These are phyloP conservation scores for Theristicus caerulescens DNA, from an alignment of 2,113 vertebrate species.

Conservation along the genomic window DNA sequence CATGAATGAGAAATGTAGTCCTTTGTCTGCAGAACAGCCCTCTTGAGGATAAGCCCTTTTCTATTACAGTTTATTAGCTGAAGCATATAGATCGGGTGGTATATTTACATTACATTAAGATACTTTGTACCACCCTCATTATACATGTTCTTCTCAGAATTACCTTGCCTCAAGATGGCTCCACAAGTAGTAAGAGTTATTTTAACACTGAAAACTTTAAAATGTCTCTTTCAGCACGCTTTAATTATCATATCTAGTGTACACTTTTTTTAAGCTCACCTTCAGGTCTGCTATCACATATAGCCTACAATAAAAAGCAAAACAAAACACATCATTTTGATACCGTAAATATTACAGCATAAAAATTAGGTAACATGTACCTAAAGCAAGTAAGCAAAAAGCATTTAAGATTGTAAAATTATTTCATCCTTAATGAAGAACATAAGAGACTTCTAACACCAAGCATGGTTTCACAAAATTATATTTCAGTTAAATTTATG, in stretches of 20 bases:
- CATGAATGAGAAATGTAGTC: accelerated
- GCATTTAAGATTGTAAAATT: background rate
- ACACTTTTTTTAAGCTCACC: constrained; percentile 73
- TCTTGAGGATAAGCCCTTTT: background rate
- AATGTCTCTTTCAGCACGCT: background rate
- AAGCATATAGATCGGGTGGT: background rate
- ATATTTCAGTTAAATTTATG: background rate
- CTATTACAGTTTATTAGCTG: background rate
- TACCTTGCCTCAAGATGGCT: background rate
- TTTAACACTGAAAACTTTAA: background rate
- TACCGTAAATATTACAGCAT: background rate
- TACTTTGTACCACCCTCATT: background rate
- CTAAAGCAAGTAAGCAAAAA: background rate
- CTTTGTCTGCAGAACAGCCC: background rate
- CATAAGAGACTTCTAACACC: background rate
- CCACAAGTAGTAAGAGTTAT: background rate
- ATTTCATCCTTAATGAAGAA: background rate
- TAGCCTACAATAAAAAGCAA: constrained; percentile 71
- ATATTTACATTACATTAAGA: background rate
- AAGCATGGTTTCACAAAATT: background rate
- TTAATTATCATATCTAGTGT: background rate
- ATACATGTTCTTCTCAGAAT: background rate
- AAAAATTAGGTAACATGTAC: background rate
- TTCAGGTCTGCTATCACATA: constrained; percentile 81
- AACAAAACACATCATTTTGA: background rate